Base-by-base conservation (phyloP, 1,140 invertebrate species). In the Zaprionus capensis region DNA sequence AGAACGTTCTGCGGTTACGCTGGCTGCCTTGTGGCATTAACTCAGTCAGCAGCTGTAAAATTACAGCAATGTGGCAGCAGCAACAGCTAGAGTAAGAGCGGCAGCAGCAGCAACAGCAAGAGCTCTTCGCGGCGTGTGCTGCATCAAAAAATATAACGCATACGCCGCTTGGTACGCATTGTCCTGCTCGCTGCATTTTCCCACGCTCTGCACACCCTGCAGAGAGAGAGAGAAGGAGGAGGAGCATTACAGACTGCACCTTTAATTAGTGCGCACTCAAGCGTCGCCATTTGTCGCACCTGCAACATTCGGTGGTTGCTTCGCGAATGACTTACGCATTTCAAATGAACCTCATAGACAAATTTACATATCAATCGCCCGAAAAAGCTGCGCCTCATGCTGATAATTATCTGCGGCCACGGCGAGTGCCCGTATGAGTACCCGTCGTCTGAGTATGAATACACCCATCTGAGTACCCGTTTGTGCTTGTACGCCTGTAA, bases 291-390 rank as follows among this genome's bases (percentile, higher is more conserved):
- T 76, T 86, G 82, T 86, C 81, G 70, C 82, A 81, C 79, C 64
- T 79, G 41, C 57, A 36, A 24, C 64, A 34, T 72, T 73, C 71
- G 58, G 58, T 77, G 71, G 64, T 73, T 77, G 70, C 64, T 44
- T 41, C 51, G 61, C 26, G 55, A 22, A 79, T 76, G 81, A 90
- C 78, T 76, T 84, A 87, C 85, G 81, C 84, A 87, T 84, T 87
- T 69, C 63, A 87, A 84, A 69, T 78, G 82, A 80, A 72, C 67
- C 68, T 67, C 20, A 51, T 22, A 51, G 49, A 38, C 14, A 62
- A 84, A 88, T 88, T 84, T 84, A 81, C 84, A 88, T 87, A 88
- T 88, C 84, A 87, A 87, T 87, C 78, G 63, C 64, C 70, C 59
- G 77, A 80, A 82, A 36, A 59, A 58, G 38, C 74, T 72, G 84